phyloP scores from a whole-genome alignment of 2,888 invertebrate genomes.

The Tenthredo scrophulariae region DNA sequence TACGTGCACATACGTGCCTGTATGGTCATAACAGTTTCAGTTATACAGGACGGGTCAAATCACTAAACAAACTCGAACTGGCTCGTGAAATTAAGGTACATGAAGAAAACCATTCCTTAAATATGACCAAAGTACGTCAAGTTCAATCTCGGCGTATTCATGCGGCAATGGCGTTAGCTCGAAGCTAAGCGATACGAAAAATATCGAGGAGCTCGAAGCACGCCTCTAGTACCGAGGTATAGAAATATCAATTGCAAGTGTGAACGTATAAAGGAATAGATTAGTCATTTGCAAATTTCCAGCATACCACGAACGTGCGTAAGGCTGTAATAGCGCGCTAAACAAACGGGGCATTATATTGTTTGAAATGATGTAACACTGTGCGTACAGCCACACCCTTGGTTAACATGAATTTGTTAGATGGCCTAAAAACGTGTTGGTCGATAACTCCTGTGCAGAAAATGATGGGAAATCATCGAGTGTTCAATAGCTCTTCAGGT shows the following conservation, averaged over 20 bases:
- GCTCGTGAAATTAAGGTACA: neutral
- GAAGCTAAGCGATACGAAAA: neutral
- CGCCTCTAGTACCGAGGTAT: neutral
- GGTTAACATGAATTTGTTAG: slow-evolving; percentile 8
- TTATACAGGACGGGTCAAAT: slow-evolving; percentile 3
- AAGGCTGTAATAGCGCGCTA: neutral
- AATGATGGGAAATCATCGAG: neutral
- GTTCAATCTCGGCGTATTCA: neutral
- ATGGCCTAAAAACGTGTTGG: neutral
- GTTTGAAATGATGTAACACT: slow-evolving; percentile 25
- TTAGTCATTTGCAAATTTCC: neutral
- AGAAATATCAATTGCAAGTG: neutral
- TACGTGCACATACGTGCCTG: neutral
- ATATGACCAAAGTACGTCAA: slow-evolving; percentile 1
- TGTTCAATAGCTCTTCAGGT: neutral
- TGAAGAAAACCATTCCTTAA: neutral
- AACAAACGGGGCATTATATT: slow-evolving; percentile 9
- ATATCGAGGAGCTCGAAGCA: neutral
- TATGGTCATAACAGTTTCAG: slow-evolving; percentile 32
- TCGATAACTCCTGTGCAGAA: neutral
- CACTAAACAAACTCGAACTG: slow-evolving; percentile 15
- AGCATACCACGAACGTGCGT: neutral
- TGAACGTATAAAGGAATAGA: neutral
- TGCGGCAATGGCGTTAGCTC: neutral
- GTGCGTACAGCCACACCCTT: slow-evolving; percentile 11